These are phyloP conservation scores for Syrrhaptes paradoxus DNA, from an alignment of 2,113 vertebrate genomes.

Conservation along the genomic window DNA sequence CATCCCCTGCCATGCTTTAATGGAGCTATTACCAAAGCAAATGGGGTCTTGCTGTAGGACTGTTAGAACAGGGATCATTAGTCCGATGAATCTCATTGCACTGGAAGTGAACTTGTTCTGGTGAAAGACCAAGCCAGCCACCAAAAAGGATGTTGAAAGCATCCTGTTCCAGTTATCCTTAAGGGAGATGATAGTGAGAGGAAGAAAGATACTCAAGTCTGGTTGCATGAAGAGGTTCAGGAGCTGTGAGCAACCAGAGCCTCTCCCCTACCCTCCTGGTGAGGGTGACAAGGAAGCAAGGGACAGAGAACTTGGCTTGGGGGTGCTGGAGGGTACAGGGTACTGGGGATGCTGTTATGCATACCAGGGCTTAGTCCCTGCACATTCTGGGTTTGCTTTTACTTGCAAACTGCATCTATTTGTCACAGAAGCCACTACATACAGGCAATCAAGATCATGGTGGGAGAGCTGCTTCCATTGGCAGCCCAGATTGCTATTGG, in stretches of 20 bases:
- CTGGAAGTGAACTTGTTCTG: not conserved
- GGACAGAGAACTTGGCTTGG: not conserved
- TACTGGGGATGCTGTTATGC: no score
- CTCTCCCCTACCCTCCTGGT: not conserved
- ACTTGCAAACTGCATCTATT: not conserved
- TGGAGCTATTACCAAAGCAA: not conserved
- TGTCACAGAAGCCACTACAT: not conserved
- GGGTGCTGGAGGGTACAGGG: not conserved
- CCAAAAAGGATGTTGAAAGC: not conserved
- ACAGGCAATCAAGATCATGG: not conserved
- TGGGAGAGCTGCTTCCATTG: not conserved
- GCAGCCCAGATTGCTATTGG: not conserved
- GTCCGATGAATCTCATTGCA: not conserved
- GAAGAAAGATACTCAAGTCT: not conserved
- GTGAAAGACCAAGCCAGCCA: not conserved
- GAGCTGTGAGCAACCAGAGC: not conserved
- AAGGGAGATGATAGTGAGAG: not conserved
- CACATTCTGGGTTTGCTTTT: not conserved
- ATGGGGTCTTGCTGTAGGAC: not conserved
- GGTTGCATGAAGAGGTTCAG: not conserved
- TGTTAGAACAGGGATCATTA: not conserved
- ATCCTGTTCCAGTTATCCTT: not conserved
- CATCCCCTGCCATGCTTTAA: not conserved
- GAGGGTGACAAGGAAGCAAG: not conserved
- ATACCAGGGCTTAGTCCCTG: not conserved